A percentile compares a stretch with the other conserved stretches of the same genome.
phyloP scores from a whole-genome alignment of 2,888 invertebrate species.

The Temnothorax ravouxi region DNA sequence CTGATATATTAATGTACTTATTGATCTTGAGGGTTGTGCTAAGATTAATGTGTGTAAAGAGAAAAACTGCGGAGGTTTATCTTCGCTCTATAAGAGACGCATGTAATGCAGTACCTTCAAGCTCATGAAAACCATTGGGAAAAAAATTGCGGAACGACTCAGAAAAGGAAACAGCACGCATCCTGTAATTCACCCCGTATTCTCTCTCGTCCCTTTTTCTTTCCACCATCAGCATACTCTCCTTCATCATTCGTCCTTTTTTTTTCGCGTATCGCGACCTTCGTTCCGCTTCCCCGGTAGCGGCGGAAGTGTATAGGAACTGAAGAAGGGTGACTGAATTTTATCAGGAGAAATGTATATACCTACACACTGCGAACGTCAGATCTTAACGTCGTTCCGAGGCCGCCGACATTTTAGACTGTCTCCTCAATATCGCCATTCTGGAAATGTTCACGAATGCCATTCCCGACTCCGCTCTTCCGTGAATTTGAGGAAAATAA shows the following conservation, averaged over 20 bases:
- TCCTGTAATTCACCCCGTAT: slow-evolving; percentile 42
- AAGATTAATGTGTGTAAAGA: background rate
- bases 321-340: slow-evolving; percentile 42
- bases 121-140: slow-evolving; percentile 21
- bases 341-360: slow-evolving; percentile 40
- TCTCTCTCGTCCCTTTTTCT: background rate
- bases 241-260: background rate
- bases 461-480: slow-evolving; percentile 27
- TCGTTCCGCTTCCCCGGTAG: background rate
- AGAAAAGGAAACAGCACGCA: slow-evolving; percentile 34
- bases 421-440: slow-evolving; percentile 47
- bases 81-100: background rate
- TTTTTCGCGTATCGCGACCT: background rate
- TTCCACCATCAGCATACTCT: slow-evolving; percentile 16
- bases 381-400: slow-evolving; percentile 50
- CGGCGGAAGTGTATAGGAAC: slow-evolving; percentile 13
- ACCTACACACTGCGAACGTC: slow-evolving; percentile 18
- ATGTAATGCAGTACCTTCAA: slow-evolving; percentile 1
- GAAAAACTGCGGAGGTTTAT: background rate
- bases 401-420: slow-evolving; percentile 52
- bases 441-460: slow-evolving; percentile 41
- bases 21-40: background rate
- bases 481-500: slow-evolving; percentile 41
- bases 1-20: background rate
- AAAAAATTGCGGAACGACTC: slow-evolving; percentile 17